Evolutionary conservation across 1,140 invertebrate species (phyloP), one percentile per base, ranked within the genome.

Genomic region (Micrasema longulum): DNA sequence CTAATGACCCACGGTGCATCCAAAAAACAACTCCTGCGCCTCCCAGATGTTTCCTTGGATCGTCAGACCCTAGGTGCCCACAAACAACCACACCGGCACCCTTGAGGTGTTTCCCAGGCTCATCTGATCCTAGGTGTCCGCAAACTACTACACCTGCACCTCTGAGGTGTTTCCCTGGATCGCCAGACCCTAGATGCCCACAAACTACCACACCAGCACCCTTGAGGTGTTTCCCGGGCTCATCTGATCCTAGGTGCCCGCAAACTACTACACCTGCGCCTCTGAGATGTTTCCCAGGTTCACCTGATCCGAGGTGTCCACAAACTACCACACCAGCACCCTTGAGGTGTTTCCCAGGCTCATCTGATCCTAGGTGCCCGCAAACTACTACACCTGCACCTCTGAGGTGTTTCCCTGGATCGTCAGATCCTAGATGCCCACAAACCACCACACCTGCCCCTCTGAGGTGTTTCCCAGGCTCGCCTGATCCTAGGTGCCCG

Each of bases 1-100:
- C 87, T 11, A 84, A 79, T 45, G 88, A 89, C 81, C 87, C 88
- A 5, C 86, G 85, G 62, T 89, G 88, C 70, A 86, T 87, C 3
- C 83, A 85, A 70, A 83, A 84, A 22, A 84, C 83, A n/a, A 80
- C 80, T n/a, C 84, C 84, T n/a, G n/a, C n/a, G n/a, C n/a, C n/a
- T n/a, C n/a, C n/a, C n/a, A n/a, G n/a, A n/a, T n/a, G n/a, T n/a
- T n/a, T n/a, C n/a, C n/a, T n/a, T n/a, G n/a, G n/a, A n/a, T n/a
- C n/a, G n/a, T n/a, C n/a, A n/a, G n/a, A n/a, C 72, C 77, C 77
- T 11, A 77, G 78, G 66, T 80, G 80, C 69, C 78, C 72, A 65
- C 18, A 65, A 65, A 65, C 78, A 72, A 71, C 52, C n/a, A n/a
- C n/a, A 23, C 71, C 60, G 50, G 48, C 67, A 77, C 74, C 22